Base-by-base conservation (phyloP, 1,140 invertebrate species). In the Calephelis virginiensis region DNA sequence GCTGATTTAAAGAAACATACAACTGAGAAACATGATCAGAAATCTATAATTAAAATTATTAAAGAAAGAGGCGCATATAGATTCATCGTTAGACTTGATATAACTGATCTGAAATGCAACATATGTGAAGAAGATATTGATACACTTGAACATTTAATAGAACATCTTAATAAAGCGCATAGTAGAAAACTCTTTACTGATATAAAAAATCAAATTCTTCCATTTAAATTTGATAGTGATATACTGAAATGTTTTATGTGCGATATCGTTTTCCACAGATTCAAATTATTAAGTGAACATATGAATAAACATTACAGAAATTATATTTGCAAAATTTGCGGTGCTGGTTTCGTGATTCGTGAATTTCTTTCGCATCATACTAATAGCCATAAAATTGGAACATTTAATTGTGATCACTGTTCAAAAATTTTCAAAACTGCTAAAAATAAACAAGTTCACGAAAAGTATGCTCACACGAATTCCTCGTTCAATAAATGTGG, bases 251-350 rank as follows among this genome's bases (percentile, higher is more conserved):
- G 83, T 46, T 73, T 71, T 9, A 72, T 79, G 6, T 83, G 81
- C 64, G 68, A 56, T 5, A 79, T 77, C 8, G 65, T 70, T 5
- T 84, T 76, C 37, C 75, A 81, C n/a, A 86, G 82, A 53, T 86
- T 87, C 17, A 82, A 85, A 48, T 73, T 76, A 12, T 46, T 87
- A 0, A 64, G 75, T 12, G 77, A 85, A 8, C 85, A 88, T 60
- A 86, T 86, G 82, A 83, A 88, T 56, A 63, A 67, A 0, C 83
- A 88, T 63, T 86, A 75, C 60, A 75, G 78, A 13, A 86, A 85
- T 66, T 82, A 76, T 61, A 69, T 84, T 60, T 88, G 85, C 17
- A 76, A 81, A 8, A 68, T 70, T 4, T 88, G 85, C 40, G 77
- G 78, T 10, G 72, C 81, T 0, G 83, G 82, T 6, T 89, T 81